phyloP scores from a whole-genome alignment of 2,113 vertebrate species.

The Polypterus senegalus region DNA sequence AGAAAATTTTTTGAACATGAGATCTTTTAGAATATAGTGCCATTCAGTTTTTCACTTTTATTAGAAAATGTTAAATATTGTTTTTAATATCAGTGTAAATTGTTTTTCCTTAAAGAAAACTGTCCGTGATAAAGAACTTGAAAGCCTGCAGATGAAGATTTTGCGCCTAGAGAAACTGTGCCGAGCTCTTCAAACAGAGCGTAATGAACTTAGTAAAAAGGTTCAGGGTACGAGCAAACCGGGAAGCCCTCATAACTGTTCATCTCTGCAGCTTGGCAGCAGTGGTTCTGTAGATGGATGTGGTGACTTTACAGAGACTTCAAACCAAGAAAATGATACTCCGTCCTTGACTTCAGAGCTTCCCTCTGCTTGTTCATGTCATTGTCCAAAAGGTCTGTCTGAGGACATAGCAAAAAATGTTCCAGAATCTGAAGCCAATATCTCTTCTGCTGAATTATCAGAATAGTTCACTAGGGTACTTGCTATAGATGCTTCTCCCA shows the following conservation, averaged over 20 bases:
- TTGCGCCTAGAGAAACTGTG: constrained; percentile 88
- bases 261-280: neutral
- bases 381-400: no score
- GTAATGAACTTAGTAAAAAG: constrained; percentile 92
- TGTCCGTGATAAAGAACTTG: constrained; percentile 74
- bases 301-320: neutral
- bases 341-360: no score
- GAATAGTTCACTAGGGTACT: no score
- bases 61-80: neutral
- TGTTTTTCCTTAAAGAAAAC: constrained; percentile 62
- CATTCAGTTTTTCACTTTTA: neutral
- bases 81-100: neutral
- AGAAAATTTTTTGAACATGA: neutral
- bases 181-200: constrained; percentile 81
- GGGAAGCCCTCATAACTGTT: neutral
- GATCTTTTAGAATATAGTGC: no score
- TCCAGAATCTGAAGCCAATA: no score
- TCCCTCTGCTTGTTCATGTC: no score
- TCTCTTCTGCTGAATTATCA: no score
- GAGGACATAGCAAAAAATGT: no score
- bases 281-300: neutral
- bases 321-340: neutral
- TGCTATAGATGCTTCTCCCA: no score
- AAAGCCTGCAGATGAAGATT: constrained; percentile 85
- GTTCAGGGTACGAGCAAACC: constrained; percentile 67